Percentiles rank a stretch among this genome's conserved stretches.
Conservation (phyloP, 2,113 vertebrate genomes). For the human (Homo sapiens) region DNA sequence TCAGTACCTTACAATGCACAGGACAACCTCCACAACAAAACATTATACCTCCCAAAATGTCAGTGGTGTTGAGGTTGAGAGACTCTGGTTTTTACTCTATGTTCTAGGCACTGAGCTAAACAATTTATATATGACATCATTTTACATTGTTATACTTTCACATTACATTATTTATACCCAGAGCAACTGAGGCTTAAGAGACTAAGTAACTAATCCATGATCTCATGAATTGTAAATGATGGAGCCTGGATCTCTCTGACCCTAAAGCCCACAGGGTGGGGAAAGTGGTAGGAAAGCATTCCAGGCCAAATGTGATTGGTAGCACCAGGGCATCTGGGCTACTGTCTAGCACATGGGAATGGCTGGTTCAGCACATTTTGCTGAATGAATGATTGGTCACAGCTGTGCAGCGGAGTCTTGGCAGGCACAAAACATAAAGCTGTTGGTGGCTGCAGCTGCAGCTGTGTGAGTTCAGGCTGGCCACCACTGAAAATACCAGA, state of each 20-base stretch:
- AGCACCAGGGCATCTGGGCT: neutral
- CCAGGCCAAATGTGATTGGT: neutral
- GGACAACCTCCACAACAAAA: neutral
- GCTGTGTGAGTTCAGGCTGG: conserved; percentile 24
- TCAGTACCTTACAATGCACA: rapidly evolving
- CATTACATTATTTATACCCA: neutral
- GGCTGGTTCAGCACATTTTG: neutral
- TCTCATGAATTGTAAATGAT: neutral
- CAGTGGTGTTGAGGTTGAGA: neutral
- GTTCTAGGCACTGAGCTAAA: neutral
- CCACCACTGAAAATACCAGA: neutral
- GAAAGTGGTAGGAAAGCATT: neutral
- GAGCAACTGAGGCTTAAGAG: neutral
- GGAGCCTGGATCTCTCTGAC: neutral
- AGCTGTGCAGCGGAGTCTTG: conserved; percentile 32
- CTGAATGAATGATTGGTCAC: conserved; percentile 42
- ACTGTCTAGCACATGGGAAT: neutral
- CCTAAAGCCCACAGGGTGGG: neutral
- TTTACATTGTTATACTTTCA: neutral
- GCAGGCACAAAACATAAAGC: neutral
- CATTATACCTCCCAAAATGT: neutral
- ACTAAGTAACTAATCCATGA: neutral
- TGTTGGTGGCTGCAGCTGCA: neutral
- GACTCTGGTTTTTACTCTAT: neutral
- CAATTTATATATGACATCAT: neutral